Evolutionary conservation across 2,888 invertebrate species (phyloP), one percentile per base, ranked within the genome.

Genomic region (Idaea aversata): DNA sequence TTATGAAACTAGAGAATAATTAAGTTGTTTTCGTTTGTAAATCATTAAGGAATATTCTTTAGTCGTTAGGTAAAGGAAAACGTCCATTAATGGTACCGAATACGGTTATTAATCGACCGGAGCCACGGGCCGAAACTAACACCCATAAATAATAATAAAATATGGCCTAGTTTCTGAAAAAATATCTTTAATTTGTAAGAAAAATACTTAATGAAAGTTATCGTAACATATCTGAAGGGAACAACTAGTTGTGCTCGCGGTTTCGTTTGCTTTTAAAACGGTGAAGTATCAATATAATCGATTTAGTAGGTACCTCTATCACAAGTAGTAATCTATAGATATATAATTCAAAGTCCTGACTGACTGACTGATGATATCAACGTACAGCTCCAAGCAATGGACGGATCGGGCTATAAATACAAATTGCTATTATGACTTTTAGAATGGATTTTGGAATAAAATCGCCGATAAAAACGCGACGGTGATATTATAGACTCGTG

Each of bases 61-160:
- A 76, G 76, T 77, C 77, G 74, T 77, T 77, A 75, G 75, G 72
- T 74, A 74, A 73, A 72, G 70, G 74, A 74, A 73, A 76, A 73
- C 74, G 72, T 71, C 74, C 75, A 76, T 76, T 76, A 77, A 70
- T 69, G 69, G 71, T 66, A 63, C 63, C 68, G 73, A 69, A 73
- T 74, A 76, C 70, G 70, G 73, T 75, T 77, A 77, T 77, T 77
- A 76, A 77, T 77, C 65, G 73, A 59, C 62, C 65, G 59, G 66
- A 63, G 66, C 70, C 72, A 64, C 69, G 36, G 67, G 61, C 13
- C 67, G 63, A 47, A 47, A 47, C 47, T 47, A 47, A 47, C 47
- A 47, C 47, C 64, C 70, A 68, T 74, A 74, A 75, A 75, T 75
- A 75, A 74, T 70, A 75, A 74, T 75, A 75, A 75, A 74, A 71